A percentile compares a stretch with the other conserved stretches of the same genome.
Evolutionary conservation across 2,888 invertebrate species (phyloP).

Genomic region (Mesoligia furuncula): DNA sequence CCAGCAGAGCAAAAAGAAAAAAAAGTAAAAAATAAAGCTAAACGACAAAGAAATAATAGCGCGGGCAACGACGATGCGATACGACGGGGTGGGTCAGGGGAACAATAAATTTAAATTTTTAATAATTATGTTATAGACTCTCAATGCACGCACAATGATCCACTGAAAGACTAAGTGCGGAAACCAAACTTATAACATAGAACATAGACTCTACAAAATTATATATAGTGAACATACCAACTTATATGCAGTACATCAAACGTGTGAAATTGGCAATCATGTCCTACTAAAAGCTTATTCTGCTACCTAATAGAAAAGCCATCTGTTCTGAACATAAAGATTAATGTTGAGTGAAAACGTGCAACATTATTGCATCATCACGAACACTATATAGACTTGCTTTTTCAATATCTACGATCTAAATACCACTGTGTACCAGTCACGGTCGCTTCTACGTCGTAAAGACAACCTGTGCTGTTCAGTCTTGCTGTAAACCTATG

Average conservation of each 20-base stretch:
- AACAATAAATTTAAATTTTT: too few relatives aligned
- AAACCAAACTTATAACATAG: too few relatives aligned
- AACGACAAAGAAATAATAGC: too few relatives aligned
- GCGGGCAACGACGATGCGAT: too few relatives aligned
- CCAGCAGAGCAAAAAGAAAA: too few relatives aligned
- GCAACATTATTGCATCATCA: conserved; percentile 28
- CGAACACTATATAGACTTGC: conserved; percentile 26
- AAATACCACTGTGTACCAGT: conserved; percentile 60
- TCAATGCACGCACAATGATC: too few relatives aligned
- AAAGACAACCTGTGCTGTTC: conserved; percentile 23
- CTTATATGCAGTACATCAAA: background rate
- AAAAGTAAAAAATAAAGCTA: too few relatives aligned
- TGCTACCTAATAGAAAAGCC: conserved; percentile 13
- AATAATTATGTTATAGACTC: background rate
- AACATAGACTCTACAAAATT: background rate
- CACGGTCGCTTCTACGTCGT: conserved; percentile 42
- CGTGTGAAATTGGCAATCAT: conserved; percentile 6
- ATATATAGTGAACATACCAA: background rate
- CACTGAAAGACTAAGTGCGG: too few relatives aligned
- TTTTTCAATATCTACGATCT: conserved; percentile 47
- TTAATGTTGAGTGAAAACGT: conserved; percentile 43
- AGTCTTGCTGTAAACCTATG: conserved; percentile 6
- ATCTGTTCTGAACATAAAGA: conserved; percentile 34
- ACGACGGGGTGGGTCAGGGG: too few relatives aligned
- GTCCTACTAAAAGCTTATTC: conserved; percentile 5